Base-by-base conservation (phyloP, 2,797 vertebrate genomes). In the Semaprochilodus insignis region DNA sequence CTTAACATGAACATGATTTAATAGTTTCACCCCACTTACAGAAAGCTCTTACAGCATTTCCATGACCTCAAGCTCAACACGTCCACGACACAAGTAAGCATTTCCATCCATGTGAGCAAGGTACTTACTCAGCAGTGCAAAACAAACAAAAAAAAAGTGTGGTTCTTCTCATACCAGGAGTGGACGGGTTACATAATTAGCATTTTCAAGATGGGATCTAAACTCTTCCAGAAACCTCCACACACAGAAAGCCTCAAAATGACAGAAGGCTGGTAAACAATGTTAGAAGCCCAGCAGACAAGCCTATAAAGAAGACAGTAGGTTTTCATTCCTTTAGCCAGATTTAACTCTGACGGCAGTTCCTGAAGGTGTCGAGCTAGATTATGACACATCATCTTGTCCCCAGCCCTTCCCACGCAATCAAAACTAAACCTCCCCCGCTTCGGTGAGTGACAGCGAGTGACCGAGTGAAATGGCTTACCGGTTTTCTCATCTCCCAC, bases 401-500 rank as follows among this genome's bases (percentile, higher is more conserved):
- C 52, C 40, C 11, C 36, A 70, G 34, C 16, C 36, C 36, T n/a
- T 66, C 36, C 4, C 36, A 5, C 25, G 7, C 17, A 74, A 27
- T 57, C 1, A 55, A 71, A 27, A 31, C 14, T 23, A 34, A 59
- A 57, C 54, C 62, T 40, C 60, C 25, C 57, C 40, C 48, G n/a
- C 36, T 59, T 70, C 25, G 16, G 66, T 59, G 44, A 40, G 51
- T 52, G 55, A 76, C 62, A n/a, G 23, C 10, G 10, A 74, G 13
- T 54, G 34, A 83, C 7, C 52, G 23, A 77, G 65, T 6, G 11
- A 15, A 88, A 78, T 51, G 71, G 86, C 89, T 91, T 92, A 98
- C 98, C 71, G 81, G 91, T 86, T 90, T 97, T 99, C 65, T 95
- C 89, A 0, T 94, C 92, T 72, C 93, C 95, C 85, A 87, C 77